Percentiles rank a stretch among this genome's conserved stretches.
Conservation (phyloP, 2,888 invertebrate genomes). For the Diplazon laetatorius region DNA sequence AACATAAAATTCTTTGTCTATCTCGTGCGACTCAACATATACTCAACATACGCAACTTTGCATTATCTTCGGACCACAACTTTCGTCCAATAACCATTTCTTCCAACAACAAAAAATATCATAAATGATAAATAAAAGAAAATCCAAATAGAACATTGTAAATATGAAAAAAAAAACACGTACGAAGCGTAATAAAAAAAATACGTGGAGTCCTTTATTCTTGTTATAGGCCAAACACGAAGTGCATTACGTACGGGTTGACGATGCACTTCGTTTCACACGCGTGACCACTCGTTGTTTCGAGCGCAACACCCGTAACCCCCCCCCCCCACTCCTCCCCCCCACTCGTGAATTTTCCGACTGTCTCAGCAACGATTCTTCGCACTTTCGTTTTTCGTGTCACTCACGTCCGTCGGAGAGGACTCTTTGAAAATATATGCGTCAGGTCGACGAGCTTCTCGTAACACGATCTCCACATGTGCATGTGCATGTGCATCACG, state of each 20-base stretch:
- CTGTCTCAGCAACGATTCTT: slow-evolving; percentile 12
- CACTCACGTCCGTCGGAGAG: slow-evolving; percentile 31
- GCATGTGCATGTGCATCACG: no score
- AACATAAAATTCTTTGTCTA: no score
- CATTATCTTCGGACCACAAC: no score
- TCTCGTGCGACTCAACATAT: no score
- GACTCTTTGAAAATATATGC: slow-evolving; percentile 56
- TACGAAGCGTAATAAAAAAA: slow-evolving; percentile 3
- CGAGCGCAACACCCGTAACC: neutral
- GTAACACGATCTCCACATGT: slow-evolving; percentile 73
- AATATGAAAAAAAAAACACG: slow-evolving; percentile 5
- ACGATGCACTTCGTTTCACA: neutral
- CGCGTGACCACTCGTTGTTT: neutral
- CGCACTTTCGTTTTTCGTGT: slow-evolving; percentile 6
- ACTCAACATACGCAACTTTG: no score
- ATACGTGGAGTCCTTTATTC: neutral
- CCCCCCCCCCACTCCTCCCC: no score
- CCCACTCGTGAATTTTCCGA: slow-evolving; percentile 34
- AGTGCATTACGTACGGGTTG: neutral
- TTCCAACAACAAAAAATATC: no score
- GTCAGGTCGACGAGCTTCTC: slow-evolving; percentile 73
- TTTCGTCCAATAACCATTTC: no score
- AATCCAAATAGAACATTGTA: no score
- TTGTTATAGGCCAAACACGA: slow-evolving; percentile 1
- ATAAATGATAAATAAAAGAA: no score